Evolutionary conservation across 2,888 invertebrate species (phyloP), one percentile per base, ranked within the genome.

Genomic region (Ormyrus thymus): DNA sequence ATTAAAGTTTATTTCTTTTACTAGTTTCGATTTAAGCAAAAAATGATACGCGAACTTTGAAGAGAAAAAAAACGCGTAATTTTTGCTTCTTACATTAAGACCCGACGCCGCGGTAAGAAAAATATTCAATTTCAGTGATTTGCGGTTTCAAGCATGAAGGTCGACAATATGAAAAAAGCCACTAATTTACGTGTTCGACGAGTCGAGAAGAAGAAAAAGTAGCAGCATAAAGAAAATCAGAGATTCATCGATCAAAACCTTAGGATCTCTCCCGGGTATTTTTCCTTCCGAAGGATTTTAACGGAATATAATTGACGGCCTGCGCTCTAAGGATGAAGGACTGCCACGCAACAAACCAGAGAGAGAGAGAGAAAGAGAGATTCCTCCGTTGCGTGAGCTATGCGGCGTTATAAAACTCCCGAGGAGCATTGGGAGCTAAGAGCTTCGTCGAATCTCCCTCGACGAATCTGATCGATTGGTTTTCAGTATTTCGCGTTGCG

Each of bases 261-360:
- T 55, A 66, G 46, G 48, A 50, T 50, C 4, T 48, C 29, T n/a
- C 13, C 13, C 48, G 13, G 11, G 69, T 53, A 69, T 69, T 69
- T 69, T 80, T 76, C 56, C 48, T 43, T 15, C 55, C 53, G 55
- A 9, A n/a, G 50, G 68, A 56, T 65, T 70, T 73, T 73, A 70
- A 69, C 76, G 76, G 69, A 80, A 64, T 73, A 73, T 80, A 80
- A 80, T 80, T 80, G 77, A 80, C 73, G 76, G 77, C 9, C 51
- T 50, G 69, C 29, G 50, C 46, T 8, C 51, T 13, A 62, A 78
- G 73, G 70, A 71, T 66, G 62, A 64, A 76, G 76, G 50, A n/a
- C 43, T 11, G 64, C 4, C 29, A 29, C 45, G 69, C 68, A 73
- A 75, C 69, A 59, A 65, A 78, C 50, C 64, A 65, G 48, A 45